phyloP scores from a whole-genome alignment of 1,140 invertebrate genomes.

The Bombus pyrosoma region DNA sequence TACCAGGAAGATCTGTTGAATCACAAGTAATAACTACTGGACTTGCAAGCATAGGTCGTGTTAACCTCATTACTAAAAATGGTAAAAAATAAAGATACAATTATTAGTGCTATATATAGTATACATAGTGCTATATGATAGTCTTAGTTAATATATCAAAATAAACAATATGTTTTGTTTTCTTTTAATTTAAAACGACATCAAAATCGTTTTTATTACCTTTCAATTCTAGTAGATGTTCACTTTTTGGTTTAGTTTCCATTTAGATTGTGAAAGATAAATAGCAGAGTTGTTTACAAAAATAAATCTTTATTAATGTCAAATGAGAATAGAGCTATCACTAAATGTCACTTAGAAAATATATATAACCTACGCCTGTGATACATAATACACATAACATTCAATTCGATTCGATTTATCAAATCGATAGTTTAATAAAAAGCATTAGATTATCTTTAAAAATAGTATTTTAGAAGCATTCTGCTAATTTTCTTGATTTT shows the following conservation, averaged over 20 bases:
- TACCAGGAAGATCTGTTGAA: constrained; percentile 91
- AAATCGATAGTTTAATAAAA: neutral
- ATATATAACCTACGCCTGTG: constrained; percentile 29
- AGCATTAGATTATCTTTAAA: neutral
- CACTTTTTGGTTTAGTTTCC: constrained; percentile 77
- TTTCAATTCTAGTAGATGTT: constrained; percentile 78
- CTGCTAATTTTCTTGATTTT: neutral
- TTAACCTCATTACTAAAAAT: constrained; percentile 94
- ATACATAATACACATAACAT: neutral
- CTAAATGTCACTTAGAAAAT: constrained; percentile 34
- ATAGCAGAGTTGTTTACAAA: neutral
- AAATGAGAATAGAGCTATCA: neutral
- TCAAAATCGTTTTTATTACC: constrained; percentile 61
- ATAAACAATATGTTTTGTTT: neutral
- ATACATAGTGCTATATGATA: too few species aligned
- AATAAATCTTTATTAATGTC: neutral
- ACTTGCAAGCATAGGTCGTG: constrained; percentile 92
- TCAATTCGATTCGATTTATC: constrained; percentile 28
- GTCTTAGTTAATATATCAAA: neutral
- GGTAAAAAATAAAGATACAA: constrained; percentile 27
- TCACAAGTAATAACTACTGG: constrained; percentile 92
- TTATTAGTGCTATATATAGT: neutral
- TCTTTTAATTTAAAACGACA: neutral
- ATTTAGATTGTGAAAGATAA: constrained; percentile 53
- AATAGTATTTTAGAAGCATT: neutral